Evolutionary conservation across 2,113 vertebrate genomes (phyloP), one percentile per base, ranked within the genome.

Genomic region (Hyla sarda): DNA sequence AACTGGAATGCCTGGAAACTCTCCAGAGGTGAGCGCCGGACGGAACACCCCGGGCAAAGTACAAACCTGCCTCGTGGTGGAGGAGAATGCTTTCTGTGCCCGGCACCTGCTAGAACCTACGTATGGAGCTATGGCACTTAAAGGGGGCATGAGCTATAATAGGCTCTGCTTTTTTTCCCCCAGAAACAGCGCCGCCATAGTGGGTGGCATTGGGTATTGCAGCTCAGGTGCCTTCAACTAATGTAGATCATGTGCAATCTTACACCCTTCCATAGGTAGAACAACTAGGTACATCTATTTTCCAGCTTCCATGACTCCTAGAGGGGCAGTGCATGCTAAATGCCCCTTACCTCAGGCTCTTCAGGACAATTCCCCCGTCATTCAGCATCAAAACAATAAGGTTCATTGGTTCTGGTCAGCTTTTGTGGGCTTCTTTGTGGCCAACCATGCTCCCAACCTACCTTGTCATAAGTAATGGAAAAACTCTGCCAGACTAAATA

Each of bases 11-110:
- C 82, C 23, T 83, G 78, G 30, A 54, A 13, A 73, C 56, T n/a
- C 56, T 88, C 65, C 1, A 34, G 56, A 56, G 62, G 19, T 76
- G 86, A 48, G 79, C 83, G 75, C 76, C 41, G 72, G 16, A 3
- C 5, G 88, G 80, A 77, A 19, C 50, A 21, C 45, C 45, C 48
- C 83, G 69, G 82, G 81, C 87, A 37, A 83, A 89, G 88, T 72
- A 69, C 85, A 82, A 52, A 88, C 90, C 90, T 23, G 69, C 21
- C 14, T 2, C 67, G 5, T 2, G 62, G 4, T 6, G 2, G 54
- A 82, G 47, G 88, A 88, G 89, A 89, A 87, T 52, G 28, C 28
- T 78, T 83, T 17, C 86, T 73, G 85, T 87, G 84, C 37, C 85
- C 25, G 75, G 88, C 54, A 72, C 45, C 65, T 28, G n/a, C 34